Evolutionary conservation across 1,140 invertebrate species (phyloP), one percentile per base, ranked within the genome.

Genomic region (Telenomus remus): DNA sequence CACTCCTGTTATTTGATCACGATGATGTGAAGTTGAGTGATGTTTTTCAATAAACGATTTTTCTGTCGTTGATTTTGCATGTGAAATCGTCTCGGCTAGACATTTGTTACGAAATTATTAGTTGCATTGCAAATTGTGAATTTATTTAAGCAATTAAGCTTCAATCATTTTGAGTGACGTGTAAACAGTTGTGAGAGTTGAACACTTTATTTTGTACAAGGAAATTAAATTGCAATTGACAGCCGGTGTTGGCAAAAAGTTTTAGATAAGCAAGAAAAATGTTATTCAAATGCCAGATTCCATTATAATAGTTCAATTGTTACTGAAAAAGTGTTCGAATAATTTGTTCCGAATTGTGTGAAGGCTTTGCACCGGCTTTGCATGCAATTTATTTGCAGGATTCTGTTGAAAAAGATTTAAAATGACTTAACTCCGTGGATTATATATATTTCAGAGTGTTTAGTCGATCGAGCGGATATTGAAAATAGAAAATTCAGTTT

Each of bases 351-450:
- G 34, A 59, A 72, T 64, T 50, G 42, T 48, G 35, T 53, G 7
- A 39, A 37, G 48, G 54, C 48, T 72, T 64, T 72, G 59, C 37
- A 6, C 19, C 2, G 48, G 69, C 53, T 64, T 72, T 71, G 56
- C 64, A 72, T 53, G 19, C 27, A 72, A 72, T 72, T 72, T 72
- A 72, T 72, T 59, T 53, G 47, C 37, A 12, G 69, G 69, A 64
- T 72, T 72, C 64, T 9, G 59, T 35, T 27, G 19, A 49, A 56
- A n/a, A 70, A 70, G 66, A 70, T 61, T 61, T 61, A 55, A 47
- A 43, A 70, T 44, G 14, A 61, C 27, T 69, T 54, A 33, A 57
- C 34, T 15, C 10, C 15, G 27, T 49, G 56, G 34, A 35, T 19
- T 49, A 44, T 46, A 56, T 56, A 46, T 56, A 27, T 27, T 9